Evolutionary conservation across 2,113 vertebrate genomes (phyloP).

Genomic region (Calidris pygmaea): DNA sequence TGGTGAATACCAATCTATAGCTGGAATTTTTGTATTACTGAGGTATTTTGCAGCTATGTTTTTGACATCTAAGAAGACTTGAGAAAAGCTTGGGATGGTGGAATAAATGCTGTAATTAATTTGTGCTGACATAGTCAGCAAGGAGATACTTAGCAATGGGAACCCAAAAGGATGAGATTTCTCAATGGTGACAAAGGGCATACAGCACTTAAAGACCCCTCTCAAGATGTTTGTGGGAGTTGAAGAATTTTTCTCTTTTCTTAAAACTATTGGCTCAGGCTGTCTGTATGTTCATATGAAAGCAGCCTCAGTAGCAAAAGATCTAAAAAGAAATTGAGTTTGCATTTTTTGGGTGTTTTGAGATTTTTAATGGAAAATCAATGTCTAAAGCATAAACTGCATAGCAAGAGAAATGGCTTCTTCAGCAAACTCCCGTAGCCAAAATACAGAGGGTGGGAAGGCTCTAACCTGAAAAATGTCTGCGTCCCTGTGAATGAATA

Average conservation of each 20-base stretch:
- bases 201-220: background rate
- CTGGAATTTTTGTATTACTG: background rate
- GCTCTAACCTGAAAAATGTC: background rate
- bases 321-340: background rate
- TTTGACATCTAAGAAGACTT: background rate
- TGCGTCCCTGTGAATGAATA: background rate
- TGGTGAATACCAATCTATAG: background rate
- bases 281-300: background rate
- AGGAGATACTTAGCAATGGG: background rate
- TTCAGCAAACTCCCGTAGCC: background rate
- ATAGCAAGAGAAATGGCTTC: background rate
- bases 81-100: background rate
- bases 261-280: background rate
- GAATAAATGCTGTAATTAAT: background rate
- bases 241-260: background rate
- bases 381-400: background rate
- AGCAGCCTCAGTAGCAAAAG: background rate
- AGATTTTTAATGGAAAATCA: background rate
- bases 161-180: background rate
- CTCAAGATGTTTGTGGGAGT: background rate
- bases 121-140: background rate
- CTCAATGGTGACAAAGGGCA: background rate
- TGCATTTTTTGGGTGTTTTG: background rate
- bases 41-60: background rate
- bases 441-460: background rate